phyloP scores from a whole-genome alignment of 2,888 invertebrate species.

The Galeruca laticollis region DNA sequence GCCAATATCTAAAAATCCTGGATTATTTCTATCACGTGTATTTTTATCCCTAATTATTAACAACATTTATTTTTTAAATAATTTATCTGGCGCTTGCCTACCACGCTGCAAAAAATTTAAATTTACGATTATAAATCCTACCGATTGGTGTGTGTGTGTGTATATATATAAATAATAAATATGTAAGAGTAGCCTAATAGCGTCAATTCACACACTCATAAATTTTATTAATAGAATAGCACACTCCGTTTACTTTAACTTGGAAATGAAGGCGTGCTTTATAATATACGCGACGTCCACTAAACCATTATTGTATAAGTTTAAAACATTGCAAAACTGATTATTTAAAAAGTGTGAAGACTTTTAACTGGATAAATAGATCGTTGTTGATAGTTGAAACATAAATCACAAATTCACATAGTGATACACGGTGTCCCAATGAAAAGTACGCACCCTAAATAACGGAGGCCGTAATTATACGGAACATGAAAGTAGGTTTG shows the following conservation, averaged over 20 bases:
- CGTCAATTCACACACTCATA: constrained; percentile 8
- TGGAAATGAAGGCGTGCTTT: neutral
- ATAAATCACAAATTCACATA: too few species aligned
- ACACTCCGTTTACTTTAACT: constrained; percentile 3
- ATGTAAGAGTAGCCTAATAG: constrained; percentile 8
- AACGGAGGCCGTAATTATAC: too few species aligned
- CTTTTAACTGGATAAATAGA: too few species aligned
- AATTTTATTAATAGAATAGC: constrained; percentile 8
- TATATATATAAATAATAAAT: too few species aligned
- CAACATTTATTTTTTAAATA: constrained; percentile 8
- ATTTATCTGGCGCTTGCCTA: constrained; percentile 2
- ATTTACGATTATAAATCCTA: neutral
- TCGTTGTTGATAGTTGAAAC: too few species aligned
- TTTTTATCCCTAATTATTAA: constrained; percentile 4
- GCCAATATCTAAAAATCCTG: too few species aligned
- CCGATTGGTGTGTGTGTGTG: too few species aligned
- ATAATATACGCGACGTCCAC: neutral
- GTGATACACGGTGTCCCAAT: too few species aligned
- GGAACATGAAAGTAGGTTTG: too few species aligned
- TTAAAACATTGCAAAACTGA: neutral
- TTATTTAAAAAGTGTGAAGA: neutral
- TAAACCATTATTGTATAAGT: neutral
- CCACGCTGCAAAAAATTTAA: neutral
- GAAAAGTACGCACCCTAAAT: too few species aligned
- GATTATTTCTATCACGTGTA: neutral